A percentile compares a stretch with the other conserved stretches of the same genome.
Evolutionary conservation across 2,888 invertebrate genomes (phyloP).

Genomic region (Lochmaea crataegi): DNA sequence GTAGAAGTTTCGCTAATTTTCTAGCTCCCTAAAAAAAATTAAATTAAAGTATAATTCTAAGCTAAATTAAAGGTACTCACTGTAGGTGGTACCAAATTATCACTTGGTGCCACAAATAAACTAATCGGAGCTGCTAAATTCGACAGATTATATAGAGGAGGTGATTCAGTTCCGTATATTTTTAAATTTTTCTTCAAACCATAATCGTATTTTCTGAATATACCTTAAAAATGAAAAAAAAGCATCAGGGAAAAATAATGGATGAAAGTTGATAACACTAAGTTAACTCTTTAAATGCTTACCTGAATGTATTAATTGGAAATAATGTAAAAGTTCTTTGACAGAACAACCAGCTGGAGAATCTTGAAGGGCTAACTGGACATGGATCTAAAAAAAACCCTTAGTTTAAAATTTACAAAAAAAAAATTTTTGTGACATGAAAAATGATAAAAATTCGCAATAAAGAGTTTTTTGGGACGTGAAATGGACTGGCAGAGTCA

Average conservation of each 20-base stretch:
- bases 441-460: background rate
- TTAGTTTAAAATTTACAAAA: background rate
- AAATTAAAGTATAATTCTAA: no score
- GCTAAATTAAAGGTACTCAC: slow-evolving; percentile 48
- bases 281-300: slow-evolving; percentile 1
- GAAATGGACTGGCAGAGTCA: no score
- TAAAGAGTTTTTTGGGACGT: no score
- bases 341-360: slow-evolving; percentile 37
- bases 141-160: slow-evolving; percentile 63
- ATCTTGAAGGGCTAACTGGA: slow-evolving; percentile 13
- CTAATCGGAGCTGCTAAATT: slow-evolving; percentile 62
- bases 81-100: slow-evolving; percentile 64
- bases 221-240: slow-evolving; percentile 34
- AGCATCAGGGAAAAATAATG: no score
- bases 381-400: slow-evolving; percentile 6
- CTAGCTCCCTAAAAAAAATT: slow-evolving; percentile 38
- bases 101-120: slow-evolving; percentile 65
- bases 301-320: slow-evolving; percentile 27
- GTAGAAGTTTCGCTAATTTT: slow-evolving; percentile 27
- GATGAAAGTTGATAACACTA: no score
- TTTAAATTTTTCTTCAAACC: slow-evolving; percentile 60
- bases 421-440: background rate
- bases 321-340: slow-evolving; percentile 43
- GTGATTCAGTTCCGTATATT: slow-evolving; percentile 58
- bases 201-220: slow-evolving; percentile 71